These are phyloP conservation scores for Anthoscopus minutus DNA, from an alignment of 2,113 vertebrate genomes.

Conservation along the genomic window DNA sequence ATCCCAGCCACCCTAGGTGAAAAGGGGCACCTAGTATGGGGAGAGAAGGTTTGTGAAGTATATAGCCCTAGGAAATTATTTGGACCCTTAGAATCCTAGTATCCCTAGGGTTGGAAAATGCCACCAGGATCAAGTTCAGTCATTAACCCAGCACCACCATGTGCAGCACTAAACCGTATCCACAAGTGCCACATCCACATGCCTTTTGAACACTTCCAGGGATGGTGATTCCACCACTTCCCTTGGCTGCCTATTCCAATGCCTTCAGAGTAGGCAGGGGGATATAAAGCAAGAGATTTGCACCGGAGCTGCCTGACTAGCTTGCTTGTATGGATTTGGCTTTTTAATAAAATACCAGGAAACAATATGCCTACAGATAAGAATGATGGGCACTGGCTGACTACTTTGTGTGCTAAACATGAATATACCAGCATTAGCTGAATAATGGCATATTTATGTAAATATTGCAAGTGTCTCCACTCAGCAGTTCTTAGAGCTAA, in stretches of 20 bases:
- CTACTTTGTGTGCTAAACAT: background rate
- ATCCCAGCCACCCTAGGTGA: background rate
- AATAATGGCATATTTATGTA: constrained; percentile 31
- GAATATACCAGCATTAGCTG: background rate
- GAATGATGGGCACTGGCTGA: background rate
- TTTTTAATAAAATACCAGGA: constrained; percentile 9
- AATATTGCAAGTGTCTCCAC: constrained; percentile 26
- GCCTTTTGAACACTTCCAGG: background rate
- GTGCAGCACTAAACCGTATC: background rate
- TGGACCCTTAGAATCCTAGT: background rate
- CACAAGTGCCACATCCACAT: background rate
- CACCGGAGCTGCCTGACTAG: background rate
- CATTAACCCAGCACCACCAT: background rate
- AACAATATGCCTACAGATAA: background rate
- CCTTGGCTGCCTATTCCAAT: background rate
- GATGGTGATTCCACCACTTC: background rate
- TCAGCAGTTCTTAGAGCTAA: constrained; percentile 22
- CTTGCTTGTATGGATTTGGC: background rate
- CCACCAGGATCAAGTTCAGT: background rate
- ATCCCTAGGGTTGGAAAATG: background rate
- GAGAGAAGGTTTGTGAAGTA: background rate
- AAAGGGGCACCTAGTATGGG: background rate
- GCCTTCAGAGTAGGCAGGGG: background rate
- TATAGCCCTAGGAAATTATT: background rate
- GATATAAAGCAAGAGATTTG: background rate